Percentiles rank a stretch among this genome's conserved stretches.
Evolutionary conservation across 1,140 invertebrate genomes (phyloP).

Genomic region (Euglossa dilemma): DNA sequence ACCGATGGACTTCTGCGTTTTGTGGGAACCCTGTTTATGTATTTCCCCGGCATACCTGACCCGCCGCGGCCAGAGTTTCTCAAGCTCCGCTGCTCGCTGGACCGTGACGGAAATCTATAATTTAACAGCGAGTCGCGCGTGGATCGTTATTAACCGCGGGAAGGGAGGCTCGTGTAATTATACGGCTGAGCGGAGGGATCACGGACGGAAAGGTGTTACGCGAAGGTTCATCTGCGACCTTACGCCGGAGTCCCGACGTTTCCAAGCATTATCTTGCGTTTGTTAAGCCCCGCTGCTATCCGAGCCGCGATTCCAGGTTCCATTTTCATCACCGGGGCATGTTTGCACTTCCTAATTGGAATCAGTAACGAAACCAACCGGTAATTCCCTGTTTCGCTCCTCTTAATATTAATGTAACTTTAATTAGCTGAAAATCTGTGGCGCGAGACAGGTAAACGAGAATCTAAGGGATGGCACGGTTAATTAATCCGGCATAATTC

Average conservation of each 20-base stretch:
- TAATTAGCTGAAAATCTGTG: neutral
- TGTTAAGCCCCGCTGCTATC: neutral
- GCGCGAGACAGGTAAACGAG: neutral
- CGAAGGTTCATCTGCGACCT: neutral
- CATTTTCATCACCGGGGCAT: too few relatives aligned
- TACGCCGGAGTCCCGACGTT: too few relatives aligned
- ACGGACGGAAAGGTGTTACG: neutral
- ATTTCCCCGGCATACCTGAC: constrained; percentile 68
- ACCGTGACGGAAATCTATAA: constrained; percentile 52
- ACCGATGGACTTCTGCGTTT: constrained; percentile 60
- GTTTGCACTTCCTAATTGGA: too few relatives aligned
- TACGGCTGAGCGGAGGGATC: neutral
- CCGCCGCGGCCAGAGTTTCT: constrained; percentile 62
- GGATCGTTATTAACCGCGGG: constrained; percentile 25
- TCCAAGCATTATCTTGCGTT: neutral
- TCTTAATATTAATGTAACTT: neutral
- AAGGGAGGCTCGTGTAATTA: constrained; percentile 2
- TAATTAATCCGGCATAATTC: too few relatives aligned
- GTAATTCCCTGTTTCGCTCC: neutral
- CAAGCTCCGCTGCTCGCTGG: constrained; percentile 45
- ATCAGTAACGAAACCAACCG: too few relatives aligned
- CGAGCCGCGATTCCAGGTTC: too few relatives aligned
- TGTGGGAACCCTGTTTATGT: constrained; percentile 71
- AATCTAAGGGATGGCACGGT: neutral
- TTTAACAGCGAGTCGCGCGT: constrained; percentile 13